A percentile compares a stretch with the other conserved stretches of the same genome.
These are phyloP conservation scores for Sthenelais limicola DNA, from an alignment of 2,888 invertebrate species.

Conservation along the genomic window DNA sequence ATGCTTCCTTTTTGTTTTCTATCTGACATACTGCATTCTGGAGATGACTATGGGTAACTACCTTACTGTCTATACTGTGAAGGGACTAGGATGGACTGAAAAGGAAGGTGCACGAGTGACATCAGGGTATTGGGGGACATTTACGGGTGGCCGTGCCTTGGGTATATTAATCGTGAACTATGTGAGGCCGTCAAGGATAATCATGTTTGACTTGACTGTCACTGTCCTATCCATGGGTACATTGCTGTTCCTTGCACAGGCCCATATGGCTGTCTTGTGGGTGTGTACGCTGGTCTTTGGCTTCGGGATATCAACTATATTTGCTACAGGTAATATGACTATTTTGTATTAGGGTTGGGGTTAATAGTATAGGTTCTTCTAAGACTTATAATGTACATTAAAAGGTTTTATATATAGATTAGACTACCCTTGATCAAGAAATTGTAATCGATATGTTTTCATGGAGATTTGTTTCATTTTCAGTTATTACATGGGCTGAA, in stretches of 20 bases:
- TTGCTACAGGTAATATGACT: slow-evolving; percentile 27
- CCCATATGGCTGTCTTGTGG: slow-evolving; percentile 9
- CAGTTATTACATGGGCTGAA: too few relatives aligned
- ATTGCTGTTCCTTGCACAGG: not conserved
- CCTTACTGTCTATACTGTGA: slow-evolving; percentile 10
- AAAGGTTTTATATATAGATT: too few relatives aligned
- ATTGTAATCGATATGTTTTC: too few relatives aligned
- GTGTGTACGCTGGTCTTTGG: slow-evolving; percentile 10
- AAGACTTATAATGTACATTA: too few relatives aligned
- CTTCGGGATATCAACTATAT: slow-evolving; percentile 23
- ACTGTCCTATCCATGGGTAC: not conserved
- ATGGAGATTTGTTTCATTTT: too few relatives aligned
- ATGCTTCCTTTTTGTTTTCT: slow-evolving; percentile 10
- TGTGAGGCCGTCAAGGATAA: not conserved
- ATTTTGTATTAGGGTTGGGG: too few relatives aligned
- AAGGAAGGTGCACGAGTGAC: slow-evolving; percentile 22
- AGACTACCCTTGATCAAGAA: too few relatives aligned
- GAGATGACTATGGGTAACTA: slow-evolving; percentile 17
- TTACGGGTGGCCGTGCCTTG: not conserved
- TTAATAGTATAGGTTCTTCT: too few relatives aligned
- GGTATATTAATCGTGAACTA: slow-evolving; percentile 3
- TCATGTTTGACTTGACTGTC: slow-evolving; percentile 1
- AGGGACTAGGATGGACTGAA: slow-evolving; percentile 17
- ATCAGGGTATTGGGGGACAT: slow-evolving; percentile 7
- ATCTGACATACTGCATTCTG: slow-evolving; percentile 5